Conservation (phyloP, 2,888 invertebrate genomes). For the Lamellibrachia satsuma region DNA sequence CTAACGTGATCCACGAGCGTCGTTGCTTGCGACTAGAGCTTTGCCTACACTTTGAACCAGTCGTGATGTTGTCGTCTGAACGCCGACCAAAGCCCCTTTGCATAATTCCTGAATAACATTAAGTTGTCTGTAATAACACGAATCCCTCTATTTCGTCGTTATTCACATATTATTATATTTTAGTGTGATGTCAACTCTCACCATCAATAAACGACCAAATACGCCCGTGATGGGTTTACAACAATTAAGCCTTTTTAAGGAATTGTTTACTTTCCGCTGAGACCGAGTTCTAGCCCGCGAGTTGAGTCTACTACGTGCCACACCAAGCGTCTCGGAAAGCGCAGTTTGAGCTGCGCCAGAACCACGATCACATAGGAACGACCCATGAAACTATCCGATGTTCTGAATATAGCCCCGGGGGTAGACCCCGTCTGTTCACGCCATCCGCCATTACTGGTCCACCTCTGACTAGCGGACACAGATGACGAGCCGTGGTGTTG, state of each 20-base stretch:
- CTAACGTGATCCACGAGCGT: background rate
- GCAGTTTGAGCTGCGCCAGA: too few species aligned
- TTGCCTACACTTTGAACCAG: background rate
- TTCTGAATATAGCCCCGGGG: too few species aligned
- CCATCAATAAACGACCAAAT: too few species aligned
- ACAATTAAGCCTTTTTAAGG: too few species aligned
- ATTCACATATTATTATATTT: background rate
- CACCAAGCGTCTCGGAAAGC: too few species aligned
- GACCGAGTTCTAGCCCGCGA: too few species aligned
- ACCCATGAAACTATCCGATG: too few species aligned
- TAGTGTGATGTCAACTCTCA: too few species aligned
- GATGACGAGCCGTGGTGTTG: background rate
- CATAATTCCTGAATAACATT: background rate
- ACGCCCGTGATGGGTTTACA: too few species aligned
- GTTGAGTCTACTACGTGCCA: too few species aligned
- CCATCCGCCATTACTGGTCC: background rate
- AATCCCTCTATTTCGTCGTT: background rate
- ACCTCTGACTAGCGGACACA: background rate
- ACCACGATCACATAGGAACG: too few species aligned
- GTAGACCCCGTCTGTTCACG: background rate
- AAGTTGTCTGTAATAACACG: background rate
- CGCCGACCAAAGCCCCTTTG: background rate
- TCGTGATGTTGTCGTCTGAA: background rate
- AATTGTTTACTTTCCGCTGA: too few species aligned
- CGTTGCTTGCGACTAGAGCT: background rate